Conservation (phyloP, 2,113 vertebrate species). For the Chiloscyllium plagiosum region DNA sequence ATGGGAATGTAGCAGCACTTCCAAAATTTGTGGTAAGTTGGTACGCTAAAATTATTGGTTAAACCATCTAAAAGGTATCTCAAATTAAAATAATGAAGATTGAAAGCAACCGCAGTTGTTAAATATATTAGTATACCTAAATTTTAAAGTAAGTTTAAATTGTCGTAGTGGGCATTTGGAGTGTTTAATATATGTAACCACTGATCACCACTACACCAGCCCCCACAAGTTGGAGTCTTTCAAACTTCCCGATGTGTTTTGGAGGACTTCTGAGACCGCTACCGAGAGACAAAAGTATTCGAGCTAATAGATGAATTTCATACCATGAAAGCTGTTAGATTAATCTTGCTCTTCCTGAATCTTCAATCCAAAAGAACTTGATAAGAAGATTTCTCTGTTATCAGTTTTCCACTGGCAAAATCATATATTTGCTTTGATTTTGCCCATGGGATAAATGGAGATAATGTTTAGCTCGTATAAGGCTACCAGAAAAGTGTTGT, state of each 20-base stretch:
- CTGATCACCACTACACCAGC: neutral
- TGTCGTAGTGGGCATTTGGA: neutral
- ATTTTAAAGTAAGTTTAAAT: neutral
- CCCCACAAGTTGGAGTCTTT: neutral
- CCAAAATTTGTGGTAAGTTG: slow-evolving; percentile 29
- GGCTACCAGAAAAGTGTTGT: neutral
- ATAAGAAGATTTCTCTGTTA: neutral
- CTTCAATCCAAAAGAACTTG: neutral
- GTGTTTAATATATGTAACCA: neutral
- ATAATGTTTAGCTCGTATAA: neutral
- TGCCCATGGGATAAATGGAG: neutral
- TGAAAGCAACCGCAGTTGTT: neutral
- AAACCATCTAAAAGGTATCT: neutral
- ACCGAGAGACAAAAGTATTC: neutral
- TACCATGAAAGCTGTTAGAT: neutral
- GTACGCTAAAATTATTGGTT: neutral
- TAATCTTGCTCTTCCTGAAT: neutral
- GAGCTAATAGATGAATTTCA: neutral
- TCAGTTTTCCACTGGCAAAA: neutral
- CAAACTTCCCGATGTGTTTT: neutral
- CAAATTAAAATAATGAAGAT: neutral
- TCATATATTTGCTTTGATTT: neutral
- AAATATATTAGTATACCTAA: neutral
- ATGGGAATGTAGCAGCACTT: neutral
- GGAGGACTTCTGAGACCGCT: too few relatives aligned